Base-by-base conservation (phyloP, 2,888 invertebrate species). In the Bembecia ichneumoniformis region DNA sequence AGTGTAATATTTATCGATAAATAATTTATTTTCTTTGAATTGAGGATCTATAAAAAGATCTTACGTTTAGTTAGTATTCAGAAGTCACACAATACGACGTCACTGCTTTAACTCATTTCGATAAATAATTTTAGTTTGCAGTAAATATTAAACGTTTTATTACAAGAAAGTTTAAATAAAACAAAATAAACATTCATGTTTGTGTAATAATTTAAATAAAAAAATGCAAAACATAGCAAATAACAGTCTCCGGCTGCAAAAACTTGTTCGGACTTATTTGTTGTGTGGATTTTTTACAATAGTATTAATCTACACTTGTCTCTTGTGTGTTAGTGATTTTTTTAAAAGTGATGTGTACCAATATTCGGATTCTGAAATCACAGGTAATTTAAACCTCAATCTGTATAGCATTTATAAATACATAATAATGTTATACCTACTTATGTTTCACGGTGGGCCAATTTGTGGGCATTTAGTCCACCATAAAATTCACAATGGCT, bases 1-100 rank as follows among this genome's bases (percentile, higher is more conserved):
- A 69, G 71, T 72, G 68, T 71, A 68, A 64, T 68, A 69, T 54
- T 60, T 63, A 66, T 66, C 60, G 76, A 76, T 80, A 80, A 70
- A 66, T 65, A 55, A 56, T 62, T 62, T 62, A 66, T 64, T 72
- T 68, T 66, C 69, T 60, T 69, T 28, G 28, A 5, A 28, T 28
- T 28, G 28, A 28, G 28, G 28, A 28, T 9, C 28, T 5, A 28
- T 9, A 28, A 28, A 28, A 28, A 28, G 28, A 28, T 28, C 28
- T 28, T 9, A 28, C 28, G 28, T 28, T 28, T 28, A 28, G 28
- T 28, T 28, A 28, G 28, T 28, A 28, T 28, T 28, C 28, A 28
- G 28, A 28, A 28, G 28, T 51, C 63, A 52, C 63, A 52, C 28
- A 28, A 28, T 5, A 28, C 28, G 28, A 28, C 9, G 28, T 28